A percentile compares a stretch with the other conserved stretches of the same genome.
phyloP scores from a whole-genome alignment of 2,797 vertebrate genomes.

The Adrianichthys oophorus region DNA sequence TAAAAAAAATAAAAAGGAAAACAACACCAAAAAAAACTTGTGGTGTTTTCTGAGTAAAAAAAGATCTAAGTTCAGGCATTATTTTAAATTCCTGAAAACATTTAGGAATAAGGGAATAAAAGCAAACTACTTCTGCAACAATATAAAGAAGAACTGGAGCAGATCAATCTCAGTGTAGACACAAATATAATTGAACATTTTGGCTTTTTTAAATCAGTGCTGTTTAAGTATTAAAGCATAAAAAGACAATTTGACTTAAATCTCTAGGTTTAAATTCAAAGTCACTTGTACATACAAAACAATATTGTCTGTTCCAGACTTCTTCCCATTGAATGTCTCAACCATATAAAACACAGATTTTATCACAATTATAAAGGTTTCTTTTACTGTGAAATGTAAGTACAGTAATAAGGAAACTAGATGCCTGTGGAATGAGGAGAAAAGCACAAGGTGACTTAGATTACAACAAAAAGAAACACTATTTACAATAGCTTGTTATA shows the following conservation, averaged over 20 bases:
- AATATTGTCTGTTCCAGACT: no score
- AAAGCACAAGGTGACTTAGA: neutral
- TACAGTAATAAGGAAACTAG: neutral
- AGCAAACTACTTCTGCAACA: neutral
- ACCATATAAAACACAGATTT: neutral
- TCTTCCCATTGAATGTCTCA: no score
- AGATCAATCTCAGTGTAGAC: neutral
- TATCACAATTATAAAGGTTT: neutral
- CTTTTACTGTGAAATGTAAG: neutral
- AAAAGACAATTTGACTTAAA: conserved; percentile 3
- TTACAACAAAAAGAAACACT: no score
- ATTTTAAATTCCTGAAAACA: conserved; percentile 5
- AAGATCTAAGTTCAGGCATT: conserved; percentile 9
- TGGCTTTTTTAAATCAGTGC: neutral
- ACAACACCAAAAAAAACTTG: conserved; percentile 10
- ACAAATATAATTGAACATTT: neutral
- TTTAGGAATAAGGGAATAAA: conserved; percentile 19
- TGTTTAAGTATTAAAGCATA: neutral
- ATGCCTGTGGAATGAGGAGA: neutral
- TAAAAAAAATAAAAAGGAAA: no score
- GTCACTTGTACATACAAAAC: no score
- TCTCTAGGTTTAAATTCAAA: neutral
- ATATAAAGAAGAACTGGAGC: conserved; percentile 10
- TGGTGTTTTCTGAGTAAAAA: neutral
- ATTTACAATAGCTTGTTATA: conserved; percentile 3